Base-by-base conservation (phyloP, 53 echinoderm and acorn worm species). In the Crossaster papposus region DNA sequence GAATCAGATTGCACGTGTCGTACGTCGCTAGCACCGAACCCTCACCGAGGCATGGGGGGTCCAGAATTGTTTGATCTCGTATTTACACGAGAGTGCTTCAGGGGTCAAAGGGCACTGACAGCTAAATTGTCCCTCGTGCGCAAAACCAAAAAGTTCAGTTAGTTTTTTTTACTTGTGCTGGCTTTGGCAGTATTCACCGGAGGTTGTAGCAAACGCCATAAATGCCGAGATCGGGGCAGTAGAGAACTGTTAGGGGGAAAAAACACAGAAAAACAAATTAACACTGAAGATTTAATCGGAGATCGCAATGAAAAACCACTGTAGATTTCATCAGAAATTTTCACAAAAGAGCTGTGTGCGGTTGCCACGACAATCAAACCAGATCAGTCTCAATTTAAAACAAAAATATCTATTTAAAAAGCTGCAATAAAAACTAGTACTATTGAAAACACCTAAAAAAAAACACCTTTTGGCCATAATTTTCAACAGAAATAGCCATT, bases 181-280 rank as follows among this genome's bases (percentile, higher is more conserved):
- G 91, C 98, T 98, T 92, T 93, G 93, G 96, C 98, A 98, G 89
- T 90, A 98, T 72, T 98, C 95, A 80, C 94, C 98, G 22, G 92
- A 82, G 91, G 91, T 94, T 92, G 90, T 87, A 79, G 93, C 91
- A 82, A 91, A 88, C 89, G 93, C 95, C 95, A 95, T 95, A 93
- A 88, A 95, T 86, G 86, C 54, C 20, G 87, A 64, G 4, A 87
- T 58, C 2, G 87, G 77, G 55, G 51, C 37, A 77, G 54, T 87
- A 58, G 37, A 77, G n/a, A 87, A 32, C 87, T 87, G 87, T 4
- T 6, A n/a, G 24, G 36, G 29, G 0, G 73, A 11, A 74, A 72
- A n/a, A 74, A 72, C 30, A 28, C 11, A 53, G 52, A 73, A 51
- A 87, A 76, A 44, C 44, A 77, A 87, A 58, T 81, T 44, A 44